Conservation (phyloP, 2,888 invertebrate species). For the Polyommatus iphigenia region DNA sequence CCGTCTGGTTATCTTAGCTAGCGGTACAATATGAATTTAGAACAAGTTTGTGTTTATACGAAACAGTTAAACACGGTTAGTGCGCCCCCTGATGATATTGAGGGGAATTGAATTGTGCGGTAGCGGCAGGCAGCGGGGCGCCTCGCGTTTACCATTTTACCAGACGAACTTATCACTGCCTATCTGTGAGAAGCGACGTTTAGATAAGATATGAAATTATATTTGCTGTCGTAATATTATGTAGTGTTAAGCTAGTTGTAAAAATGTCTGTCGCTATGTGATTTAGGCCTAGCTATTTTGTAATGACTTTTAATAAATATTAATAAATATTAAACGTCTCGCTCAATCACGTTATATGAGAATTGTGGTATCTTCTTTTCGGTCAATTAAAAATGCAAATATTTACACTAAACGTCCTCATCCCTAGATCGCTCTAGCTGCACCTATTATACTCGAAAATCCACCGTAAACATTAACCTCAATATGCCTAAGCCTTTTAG, state of each 20-base stretch:
- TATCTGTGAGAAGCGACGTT: slow-evolving; percentile 10
- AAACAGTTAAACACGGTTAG: slow-evolving; percentile 66
- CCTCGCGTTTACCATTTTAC: not conserved
- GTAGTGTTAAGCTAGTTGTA: not conserved
- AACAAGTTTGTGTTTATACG: slow-evolving; percentile 59
- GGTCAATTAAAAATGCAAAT: not conserved
- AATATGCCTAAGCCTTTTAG: slow-evolving; percentile 26
- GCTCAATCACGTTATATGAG: not conserved
- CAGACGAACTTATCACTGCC: slow-evolving; percentile 2
- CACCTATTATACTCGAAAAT: not conserved
- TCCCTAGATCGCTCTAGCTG: not conserved
- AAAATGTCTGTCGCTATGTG: not conserved
- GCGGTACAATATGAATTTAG: slow-evolving; percentile 70
- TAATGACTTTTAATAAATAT: not conserved
- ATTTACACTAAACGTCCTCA: not conserved
- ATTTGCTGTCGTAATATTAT: not conserved
- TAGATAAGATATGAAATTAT: slow-evolving; percentile 23
- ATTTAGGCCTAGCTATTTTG: not conserved
- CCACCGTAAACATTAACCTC: slow-evolving; percentile 14
- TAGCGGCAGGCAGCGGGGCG: slow-evolving; percentile 28
- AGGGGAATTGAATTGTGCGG: slow-evolving; percentile 59
- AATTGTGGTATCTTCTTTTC: too few species aligned
- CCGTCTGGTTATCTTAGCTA: slow-evolving; percentile 69
- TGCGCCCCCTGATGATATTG: slow-evolving; percentile 54
- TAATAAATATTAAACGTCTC: too few species aligned